These are phyloP conservation scores for Psilopsiagon aymara DNA, from an alignment of 2,113 vertebrate species.

Conservation along the genomic window DNA sequence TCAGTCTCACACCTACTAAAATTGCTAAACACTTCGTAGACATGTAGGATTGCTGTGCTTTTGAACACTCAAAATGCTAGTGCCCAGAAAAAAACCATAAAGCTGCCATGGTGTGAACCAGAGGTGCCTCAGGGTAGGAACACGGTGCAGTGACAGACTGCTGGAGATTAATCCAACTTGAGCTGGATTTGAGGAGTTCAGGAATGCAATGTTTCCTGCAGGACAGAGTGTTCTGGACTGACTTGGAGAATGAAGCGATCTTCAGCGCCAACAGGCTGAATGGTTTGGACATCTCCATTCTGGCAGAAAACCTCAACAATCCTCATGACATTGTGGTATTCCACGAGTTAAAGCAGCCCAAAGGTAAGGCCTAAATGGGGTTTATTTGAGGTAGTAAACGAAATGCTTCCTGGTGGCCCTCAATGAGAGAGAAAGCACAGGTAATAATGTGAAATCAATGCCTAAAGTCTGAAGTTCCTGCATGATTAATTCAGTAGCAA, in stretches of 20 bases:
- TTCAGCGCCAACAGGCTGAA: slow-evolving; percentile 93
- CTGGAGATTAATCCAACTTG: neutral
- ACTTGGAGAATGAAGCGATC: slow-evolving; percentile 93
- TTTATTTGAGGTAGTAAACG: neutral
- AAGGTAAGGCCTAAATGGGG: slow-evolving; percentile 77
- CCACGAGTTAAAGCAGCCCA: slow-evolving; percentile 93
- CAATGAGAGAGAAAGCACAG: slow-evolving; percentile 1
- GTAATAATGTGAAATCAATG: slow-evolving; percentile 45
- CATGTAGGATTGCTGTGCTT: neutral
- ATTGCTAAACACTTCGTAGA: neutral
- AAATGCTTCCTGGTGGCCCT: neutral
- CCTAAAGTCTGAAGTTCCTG: slow-evolving; percentile 23
- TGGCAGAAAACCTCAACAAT: slow-evolving; percentile 95
- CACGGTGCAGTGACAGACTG: neutral
- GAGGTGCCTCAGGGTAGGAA: neutral
- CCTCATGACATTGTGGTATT: slow-evolving; percentile 95
- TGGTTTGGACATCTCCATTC: slow-evolving; percentile 83
- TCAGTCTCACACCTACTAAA: neutral
- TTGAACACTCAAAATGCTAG: neutral
- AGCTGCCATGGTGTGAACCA: neutral
- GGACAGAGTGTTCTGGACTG: slow-evolving; percentile 97
- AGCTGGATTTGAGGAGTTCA: neutral
- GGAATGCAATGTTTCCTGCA: slow-evolving; percentile 61
- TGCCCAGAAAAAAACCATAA: neutral
- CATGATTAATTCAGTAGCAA: slow-evolving; percentile 36